Evolutionary conservation across 1,140 invertebrate species (phyloP), one percentile per base, ranked within the genome.

Genomic region (Apolygus lucorum): DNA sequence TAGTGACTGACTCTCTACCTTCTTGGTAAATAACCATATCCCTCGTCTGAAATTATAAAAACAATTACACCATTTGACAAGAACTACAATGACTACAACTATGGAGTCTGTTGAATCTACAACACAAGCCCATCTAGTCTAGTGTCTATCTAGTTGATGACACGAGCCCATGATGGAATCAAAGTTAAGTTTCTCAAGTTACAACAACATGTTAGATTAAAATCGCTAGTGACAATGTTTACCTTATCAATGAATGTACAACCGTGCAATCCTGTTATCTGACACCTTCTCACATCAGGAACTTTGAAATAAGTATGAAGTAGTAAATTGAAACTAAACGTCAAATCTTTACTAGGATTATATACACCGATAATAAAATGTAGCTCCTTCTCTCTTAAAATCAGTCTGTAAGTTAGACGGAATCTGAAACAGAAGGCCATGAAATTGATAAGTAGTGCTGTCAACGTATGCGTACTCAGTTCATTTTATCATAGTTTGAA

Each of bases 271-370:
- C 94, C 94, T 52, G 90, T 92, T 73, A 98, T 90, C 81, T 92
- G 90, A 76, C 92, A 93, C 68, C 92, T 85, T 42, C 90, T 84
- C 2, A 98, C 93, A 80, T 97, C 93, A 62, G 93, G 91, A 73
- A 95, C 92, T 84, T 94, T 95, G 78, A 98, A 92, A 81, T 98
- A 97, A 8, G 93, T 96, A 79, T 97, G 94, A 73, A 97, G 81
- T 28, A 98, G 81, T 77, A 96, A 83, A 79, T 96, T 95, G 81
- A 96, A 98, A 75, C 89, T 91, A 82, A 96, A 95, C 54, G 87
- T 90, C 73, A 88, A 82, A 78, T 91, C 92, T 84, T 95, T 92
- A 80, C 90, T 92, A 8, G 91, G 91, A 82, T 94, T 95, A 80
- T 90, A 94, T 71, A 94, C 90, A 65, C 90, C 91, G 78, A 94